Evolutionary conservation across 2,113 vertebrate genomes (phyloP).

Genomic region (Merops nubicus): DNA sequence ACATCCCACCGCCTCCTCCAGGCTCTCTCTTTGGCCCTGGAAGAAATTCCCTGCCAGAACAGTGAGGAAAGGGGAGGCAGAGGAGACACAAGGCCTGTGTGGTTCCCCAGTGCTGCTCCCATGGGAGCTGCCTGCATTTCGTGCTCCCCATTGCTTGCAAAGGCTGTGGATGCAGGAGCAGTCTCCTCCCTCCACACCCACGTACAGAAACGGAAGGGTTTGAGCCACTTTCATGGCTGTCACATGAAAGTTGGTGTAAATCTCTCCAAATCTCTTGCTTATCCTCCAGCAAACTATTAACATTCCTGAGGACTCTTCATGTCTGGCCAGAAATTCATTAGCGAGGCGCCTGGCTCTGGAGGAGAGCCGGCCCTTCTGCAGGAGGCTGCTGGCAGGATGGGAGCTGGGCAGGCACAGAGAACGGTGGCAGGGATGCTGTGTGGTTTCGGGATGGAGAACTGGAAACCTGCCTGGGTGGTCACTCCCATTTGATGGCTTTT

Average conservation of each 20-base stretch:
- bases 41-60: neutral
- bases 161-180: neutral
- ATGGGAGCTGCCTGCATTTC: neutral
- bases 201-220: neutral
- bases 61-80: neutral
- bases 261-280: slow-evolving; percentile 66
- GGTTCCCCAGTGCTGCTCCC: neutral
- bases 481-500: neutral
- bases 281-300: slow-evolving; percentile 70
- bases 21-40: neutral
- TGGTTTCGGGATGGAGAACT: neutral
- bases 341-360: slow-evolving; percentile 11
- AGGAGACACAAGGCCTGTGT: rapidly evolving
- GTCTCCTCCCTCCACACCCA: neutral
- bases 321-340: slow-evolving; percentile 69
- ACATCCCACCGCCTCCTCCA: neutral
- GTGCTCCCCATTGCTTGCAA: neutral
- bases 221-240: slow-evolving; percentile 30
- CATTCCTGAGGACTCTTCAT: slow-evolving; percentile 68
- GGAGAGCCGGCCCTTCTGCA: neutral
- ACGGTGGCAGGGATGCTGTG: neutral
- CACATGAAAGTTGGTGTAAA: slow-evolving; percentile 56
- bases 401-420: rapidly evolving
- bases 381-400: neutral
- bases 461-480: neutral